Evolutionary conservation across 2,797 vertebrate genomes (phyloP).

Genomic region (Rhynchonycteris naso): DNA sequence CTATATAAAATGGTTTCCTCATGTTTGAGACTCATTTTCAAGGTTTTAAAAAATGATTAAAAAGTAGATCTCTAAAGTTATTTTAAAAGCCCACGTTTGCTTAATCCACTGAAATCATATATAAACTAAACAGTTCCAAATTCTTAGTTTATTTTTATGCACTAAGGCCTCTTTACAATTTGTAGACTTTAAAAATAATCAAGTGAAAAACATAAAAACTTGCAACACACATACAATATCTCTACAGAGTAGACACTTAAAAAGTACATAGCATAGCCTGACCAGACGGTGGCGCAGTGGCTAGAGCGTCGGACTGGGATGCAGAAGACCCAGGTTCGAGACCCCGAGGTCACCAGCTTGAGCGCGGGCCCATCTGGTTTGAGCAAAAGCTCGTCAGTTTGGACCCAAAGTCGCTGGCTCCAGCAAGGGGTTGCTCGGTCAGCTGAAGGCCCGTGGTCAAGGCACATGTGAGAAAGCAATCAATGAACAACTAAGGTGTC

Average conservation of each 20-base stretch:
- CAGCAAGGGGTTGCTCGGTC: no score
- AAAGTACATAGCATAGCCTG: no score
- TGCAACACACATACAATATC: conserved; percentile 32
- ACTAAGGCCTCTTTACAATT: conserved; percentile 53
- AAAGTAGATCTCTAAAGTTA: conserved; percentile 28
- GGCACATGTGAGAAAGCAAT: no score
- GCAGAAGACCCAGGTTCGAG: no score
- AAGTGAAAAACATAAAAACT: conserved; percentile 60
- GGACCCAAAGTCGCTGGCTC: no score
- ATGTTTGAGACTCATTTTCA: conserved; percentile 27
- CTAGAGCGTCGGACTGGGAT: no score
- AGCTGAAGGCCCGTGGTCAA: no score
- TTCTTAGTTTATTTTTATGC: conserved; percentile 46
- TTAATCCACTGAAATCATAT: conserved; percentile 53
- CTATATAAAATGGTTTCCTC: conserved; percentile 46
- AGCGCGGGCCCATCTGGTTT: no score
- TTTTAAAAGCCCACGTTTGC: conserved; percentile 46
- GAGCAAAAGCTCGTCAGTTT: no score
- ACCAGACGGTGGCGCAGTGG: no score
- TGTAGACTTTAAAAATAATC: conserved; percentile 51
- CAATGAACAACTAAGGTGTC: no score
- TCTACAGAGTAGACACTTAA: conserved; percentile 28
- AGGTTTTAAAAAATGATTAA: conserved; percentile 49
- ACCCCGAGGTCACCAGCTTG: no score
- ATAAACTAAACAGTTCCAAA: conserved; percentile 7